Evolutionary conservation across 2,113 vertebrate species (phyloP), one percentile per base, ranked within the genome.

Genomic region (Mesitornis unicolor): DNA sequence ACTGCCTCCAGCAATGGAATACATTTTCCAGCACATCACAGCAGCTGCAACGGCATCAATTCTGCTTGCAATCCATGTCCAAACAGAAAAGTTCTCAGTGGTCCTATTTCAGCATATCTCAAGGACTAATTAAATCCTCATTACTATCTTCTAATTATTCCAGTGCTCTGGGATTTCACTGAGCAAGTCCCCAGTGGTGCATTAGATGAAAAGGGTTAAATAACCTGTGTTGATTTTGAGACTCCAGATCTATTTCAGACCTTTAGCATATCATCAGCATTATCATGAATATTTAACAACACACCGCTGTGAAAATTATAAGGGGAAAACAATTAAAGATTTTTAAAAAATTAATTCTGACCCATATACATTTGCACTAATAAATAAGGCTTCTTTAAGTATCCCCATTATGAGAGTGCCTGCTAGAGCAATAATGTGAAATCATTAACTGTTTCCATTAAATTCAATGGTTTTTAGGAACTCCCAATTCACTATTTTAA

Each of bases 101-200:
- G 97, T 96, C 97, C 97, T 97, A 97, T 94, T 98, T 96, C 95
- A 92, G 94, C 80, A 68, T 94, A 98, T 98, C 97, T 98, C 97
- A 97, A 98, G 97, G 98, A 98, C 98, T 98, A 98, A 98, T 98
- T 98, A 98, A 98, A 98, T 97, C 95, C 97, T 98, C 97, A 98
- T 98, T 98, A 98, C 93, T 91, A 95, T 95, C 96, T 97, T 98
- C 97, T 98, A 98, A 98, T 98, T 98, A 98, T 97, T 98, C 97
- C 91, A 93, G 93, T 89, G 93, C 97, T 96, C 42, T 95, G 97
- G 97, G 98, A 98, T 92, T 97, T 97, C 65, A 74, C 89, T 81
- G 61, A 82, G 83, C 92, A 97, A 97, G 96, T 97, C 97, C 97
- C 98, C 95, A 96, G 4, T 95, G 98, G 96, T 94, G 33, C 83